phyloP scores from a whole-genome alignment of 2,113 vertebrate genomes.

The Notechis scutatus region DNA sequence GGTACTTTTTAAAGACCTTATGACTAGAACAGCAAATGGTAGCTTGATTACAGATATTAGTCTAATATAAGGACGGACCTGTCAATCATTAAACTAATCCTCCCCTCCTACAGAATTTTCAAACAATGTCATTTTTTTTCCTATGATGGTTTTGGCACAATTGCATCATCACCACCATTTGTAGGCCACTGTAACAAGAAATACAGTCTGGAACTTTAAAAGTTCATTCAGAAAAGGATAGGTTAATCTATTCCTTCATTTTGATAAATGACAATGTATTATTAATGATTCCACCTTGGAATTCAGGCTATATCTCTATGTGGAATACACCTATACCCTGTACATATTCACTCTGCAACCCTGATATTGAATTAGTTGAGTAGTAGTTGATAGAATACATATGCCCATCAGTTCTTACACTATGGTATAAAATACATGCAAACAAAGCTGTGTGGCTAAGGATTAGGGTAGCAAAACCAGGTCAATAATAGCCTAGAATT shows the following conservation, averaged over 20 bases:
- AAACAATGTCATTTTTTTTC: not conserved
- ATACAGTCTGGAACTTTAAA: not conserved
- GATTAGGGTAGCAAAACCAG: not conserved
- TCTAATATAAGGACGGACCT: not conserved
- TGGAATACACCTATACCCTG: not conserved
- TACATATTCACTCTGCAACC: not conserved
- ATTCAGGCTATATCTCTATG: not conserved
- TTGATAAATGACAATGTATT: not conserved
- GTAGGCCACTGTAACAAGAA: not conserved
- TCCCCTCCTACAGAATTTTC: not conserved
- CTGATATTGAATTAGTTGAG: not conserved
- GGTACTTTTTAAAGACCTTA: not conserved
- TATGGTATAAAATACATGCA: not conserved
- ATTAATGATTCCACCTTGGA: not conserved
- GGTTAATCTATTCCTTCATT: not conserved
- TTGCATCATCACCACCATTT: not conserved
- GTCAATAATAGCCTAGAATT: not conserved
- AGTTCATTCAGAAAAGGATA: not conserved
- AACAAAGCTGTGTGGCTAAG: not conserved
- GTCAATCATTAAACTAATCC: not conserved
- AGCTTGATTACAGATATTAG: not conserved
- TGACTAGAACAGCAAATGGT: not conserved
- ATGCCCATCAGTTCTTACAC: not conserved
- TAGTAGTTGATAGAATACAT: not conserved
- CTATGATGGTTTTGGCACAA: not conserved